A percentile compares a stretch with the other conserved stretches of the same genome.
Evolutionary conservation across 2,113 vertebrate species (phyloP).

Genomic region (Sceloporus tristichus): DNA sequence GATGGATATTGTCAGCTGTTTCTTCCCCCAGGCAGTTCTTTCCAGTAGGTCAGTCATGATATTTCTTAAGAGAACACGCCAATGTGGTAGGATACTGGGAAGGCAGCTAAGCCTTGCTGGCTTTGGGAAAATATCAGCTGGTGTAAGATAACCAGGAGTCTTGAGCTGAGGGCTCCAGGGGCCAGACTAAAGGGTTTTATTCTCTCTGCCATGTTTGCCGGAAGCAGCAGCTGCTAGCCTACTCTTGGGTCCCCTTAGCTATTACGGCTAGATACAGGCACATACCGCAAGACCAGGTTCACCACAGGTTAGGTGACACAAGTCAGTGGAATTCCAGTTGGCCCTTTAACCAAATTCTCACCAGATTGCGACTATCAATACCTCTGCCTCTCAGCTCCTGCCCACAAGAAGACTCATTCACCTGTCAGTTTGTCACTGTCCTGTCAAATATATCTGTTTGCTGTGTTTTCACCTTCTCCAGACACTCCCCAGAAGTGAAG

Average conservation of each 20-base stretch:
- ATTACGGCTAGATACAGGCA: neutral
- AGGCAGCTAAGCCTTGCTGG: neutral
- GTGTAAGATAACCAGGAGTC: neutral
- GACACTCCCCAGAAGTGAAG: neutral
- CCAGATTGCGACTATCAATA: neutral
- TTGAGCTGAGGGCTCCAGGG: neutral
- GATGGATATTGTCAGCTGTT: neutral
- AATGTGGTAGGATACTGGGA: neutral
- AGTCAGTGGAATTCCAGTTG: neutral
- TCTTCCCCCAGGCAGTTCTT: neutral
- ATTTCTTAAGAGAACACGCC: neutral
- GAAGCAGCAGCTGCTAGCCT: neutral
- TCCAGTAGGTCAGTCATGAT: neutral
- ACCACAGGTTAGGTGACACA: neutral
- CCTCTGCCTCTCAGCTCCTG: neutral
- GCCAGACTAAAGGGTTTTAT: neutral
- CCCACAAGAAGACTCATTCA: neutral
- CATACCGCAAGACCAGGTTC: neutral
- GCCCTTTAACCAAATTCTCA: neutral
- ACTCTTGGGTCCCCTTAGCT: neutral
- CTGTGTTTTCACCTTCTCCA: neutral
- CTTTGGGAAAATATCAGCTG: neutral
- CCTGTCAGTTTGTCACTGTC: no score
- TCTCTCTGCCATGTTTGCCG: neutral
- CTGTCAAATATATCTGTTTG: neutral